phyloP scores from a whole-genome alignment of 2,797 vertebrate genomes.

The Limosa lapponica region DNA sequence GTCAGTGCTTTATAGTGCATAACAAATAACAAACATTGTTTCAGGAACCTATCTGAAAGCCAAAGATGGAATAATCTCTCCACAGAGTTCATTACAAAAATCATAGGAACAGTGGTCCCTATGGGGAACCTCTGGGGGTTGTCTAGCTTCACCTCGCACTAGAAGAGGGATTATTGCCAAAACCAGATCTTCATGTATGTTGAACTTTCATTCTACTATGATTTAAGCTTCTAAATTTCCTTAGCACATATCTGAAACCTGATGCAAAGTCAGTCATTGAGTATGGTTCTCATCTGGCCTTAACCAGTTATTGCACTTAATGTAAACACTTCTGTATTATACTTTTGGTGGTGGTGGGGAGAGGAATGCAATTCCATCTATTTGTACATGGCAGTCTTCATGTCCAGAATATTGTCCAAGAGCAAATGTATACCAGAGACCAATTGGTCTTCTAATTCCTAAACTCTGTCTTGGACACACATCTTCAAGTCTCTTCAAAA shows the following conservation, averaged over 20 bases:
- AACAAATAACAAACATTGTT: neutral
- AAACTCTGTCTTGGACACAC: neutral
- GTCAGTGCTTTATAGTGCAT: neutral
- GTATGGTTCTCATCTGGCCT: neutral
- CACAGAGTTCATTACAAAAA: neutral
- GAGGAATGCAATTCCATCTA: neutral
- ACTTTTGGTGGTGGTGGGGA: neutral
- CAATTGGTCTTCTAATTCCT: neutral
- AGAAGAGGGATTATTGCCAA: neutral
- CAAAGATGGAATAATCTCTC: neutral
- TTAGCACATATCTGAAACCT: neutral
- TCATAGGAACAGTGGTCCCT: neutral
- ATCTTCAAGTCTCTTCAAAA: neutral
- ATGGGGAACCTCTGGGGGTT: neutral
- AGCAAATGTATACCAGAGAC: neutral
- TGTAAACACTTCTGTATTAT: neutral
- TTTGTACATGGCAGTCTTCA: neutral
- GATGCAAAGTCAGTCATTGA: neutral
- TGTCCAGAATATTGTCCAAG: neutral
- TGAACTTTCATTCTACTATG: neutral
- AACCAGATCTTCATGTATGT: neutral
- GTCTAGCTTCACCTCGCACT: neutral
- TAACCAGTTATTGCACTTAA: neutral
- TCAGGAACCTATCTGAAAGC: neutral
- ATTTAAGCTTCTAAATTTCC: neutral